These are phyloP conservation scores for Trachops cirrhosus DNA, from an alignment of 2,797 vertebrate species.

Conservation along the genomic window DNA sequence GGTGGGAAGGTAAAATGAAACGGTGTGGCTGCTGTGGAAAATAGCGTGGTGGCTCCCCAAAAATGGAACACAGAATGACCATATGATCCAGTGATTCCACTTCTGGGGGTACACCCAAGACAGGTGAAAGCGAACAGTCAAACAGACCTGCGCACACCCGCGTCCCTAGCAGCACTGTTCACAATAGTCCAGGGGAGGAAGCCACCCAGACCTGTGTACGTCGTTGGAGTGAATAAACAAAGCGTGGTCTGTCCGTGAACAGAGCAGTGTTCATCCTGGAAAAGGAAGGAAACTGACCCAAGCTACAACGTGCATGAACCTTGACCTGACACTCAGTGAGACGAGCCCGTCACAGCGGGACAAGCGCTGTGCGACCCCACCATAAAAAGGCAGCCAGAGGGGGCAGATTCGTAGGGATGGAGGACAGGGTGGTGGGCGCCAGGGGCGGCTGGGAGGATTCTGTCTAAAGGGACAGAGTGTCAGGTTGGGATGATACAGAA, in stretches of 20 bases:
- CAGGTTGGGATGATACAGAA: not conserved
- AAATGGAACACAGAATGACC: not conserved
- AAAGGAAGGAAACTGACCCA: not conserved
- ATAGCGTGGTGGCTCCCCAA: rapidly evolving
- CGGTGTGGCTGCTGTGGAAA: no score
- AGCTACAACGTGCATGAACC: not conserved
- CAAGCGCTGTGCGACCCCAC: rapidly evolving
- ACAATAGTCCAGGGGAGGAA: not conserved
- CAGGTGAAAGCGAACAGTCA: not conserved
- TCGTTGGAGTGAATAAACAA: not conserved
- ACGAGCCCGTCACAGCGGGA: not conserved
- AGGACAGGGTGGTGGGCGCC: rapidly evolving
- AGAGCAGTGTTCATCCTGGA: not conserved
- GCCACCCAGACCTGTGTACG: not conserved
- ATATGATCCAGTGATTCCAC: not conserved
- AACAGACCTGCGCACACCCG: not conserved
- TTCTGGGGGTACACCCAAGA: not conserved
- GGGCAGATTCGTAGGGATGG: no score
- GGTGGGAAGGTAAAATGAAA: not conserved
- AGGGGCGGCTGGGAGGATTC: not conserved
- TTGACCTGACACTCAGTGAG: rapidly evolving
- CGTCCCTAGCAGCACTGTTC: not conserved
- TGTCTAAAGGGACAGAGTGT: not conserved
- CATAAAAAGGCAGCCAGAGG: not conserved
- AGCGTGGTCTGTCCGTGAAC: not conserved